A percentile compares a stretch with the other conserved stretches of the same genome.
phyloP scores from a whole-genome alignment of 2,888 invertebrate species.

The Deilephila elpenor region DNA sequence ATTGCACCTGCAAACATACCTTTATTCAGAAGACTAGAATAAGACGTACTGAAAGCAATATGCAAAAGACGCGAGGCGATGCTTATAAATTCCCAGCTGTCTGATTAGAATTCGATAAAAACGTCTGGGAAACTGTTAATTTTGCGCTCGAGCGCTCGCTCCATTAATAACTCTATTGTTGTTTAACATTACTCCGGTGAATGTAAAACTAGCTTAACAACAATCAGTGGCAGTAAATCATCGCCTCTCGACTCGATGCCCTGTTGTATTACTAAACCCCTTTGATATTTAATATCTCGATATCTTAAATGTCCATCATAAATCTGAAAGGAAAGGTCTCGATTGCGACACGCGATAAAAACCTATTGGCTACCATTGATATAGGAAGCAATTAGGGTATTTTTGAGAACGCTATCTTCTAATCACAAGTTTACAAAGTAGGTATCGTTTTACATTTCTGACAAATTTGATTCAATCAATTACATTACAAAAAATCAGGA shows the following conservation, averaged over 20 bases:
- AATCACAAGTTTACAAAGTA: not conserved
- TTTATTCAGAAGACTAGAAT: not conserved
- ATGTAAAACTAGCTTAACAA: conserved; percentile 43
- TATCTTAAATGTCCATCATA: conserved; percentile 61
- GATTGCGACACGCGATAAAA: conserved; percentile 52
- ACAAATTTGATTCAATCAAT: not conserved
- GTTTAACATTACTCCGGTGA: conserved; percentile 11
- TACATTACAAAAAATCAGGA: conserved; percentile 2
- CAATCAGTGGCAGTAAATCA: conserved; percentile 52
- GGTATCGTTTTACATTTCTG: not conserved
- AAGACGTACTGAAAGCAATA: not conserved
- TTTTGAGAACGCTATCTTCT: not conserved
- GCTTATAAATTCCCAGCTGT: not conserved
- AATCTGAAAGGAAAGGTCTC: conserved; percentile 54
- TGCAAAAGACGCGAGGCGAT: not conserved
- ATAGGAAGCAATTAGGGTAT: not conserved
- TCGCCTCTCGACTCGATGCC: conserved; percentile 39
- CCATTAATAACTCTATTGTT: conserved; percentile 15
- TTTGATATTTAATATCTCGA: conserved; percentile 61
- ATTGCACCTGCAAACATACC: not conserved
- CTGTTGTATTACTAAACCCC: conserved; percentile 40
- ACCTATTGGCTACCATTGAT: conserved; percentile 45
- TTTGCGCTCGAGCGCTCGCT: not conserved
- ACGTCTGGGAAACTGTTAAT: not conserved
- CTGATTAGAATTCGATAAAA: not conserved